Evolutionary conservation across 2,797 vertebrate genomes (phyloP), one percentile per base, ranked within the genome.

Genomic region (Arnoldichthys spilopterus): DNA sequence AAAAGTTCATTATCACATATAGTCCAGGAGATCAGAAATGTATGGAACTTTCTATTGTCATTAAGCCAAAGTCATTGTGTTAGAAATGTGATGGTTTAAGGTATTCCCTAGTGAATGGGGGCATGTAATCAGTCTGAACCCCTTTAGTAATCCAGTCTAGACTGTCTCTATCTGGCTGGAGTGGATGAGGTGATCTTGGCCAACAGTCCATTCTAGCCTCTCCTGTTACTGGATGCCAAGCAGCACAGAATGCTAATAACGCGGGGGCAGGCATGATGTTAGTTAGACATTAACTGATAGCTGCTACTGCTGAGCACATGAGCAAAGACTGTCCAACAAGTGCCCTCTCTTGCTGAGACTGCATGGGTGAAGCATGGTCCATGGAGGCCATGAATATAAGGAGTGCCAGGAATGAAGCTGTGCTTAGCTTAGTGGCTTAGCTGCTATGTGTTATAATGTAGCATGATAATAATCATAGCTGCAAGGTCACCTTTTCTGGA

Each of bases 261-360:
- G n/a, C 53, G 40, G 69, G 47, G 59, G 40, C 26, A 37, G 45
- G 22, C 28, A n/a, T 59, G 54, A 68, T 34, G 67, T 72, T 67
- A 77, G 77, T 83, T 67, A 80, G 72, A 62, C 61, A 78, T 80
- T 82, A 77, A 80, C 64, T 64, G 12, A 34, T 28, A 56, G 15
- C 15, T 54, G 47, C 24, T 51, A 43, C 62, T 70, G 67, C 47
- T 22, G 54, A 18, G 43, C 34, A 28, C 61, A 59, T 32, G 53
- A 26, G 24, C 74, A 54, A 6, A 43, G 34, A 16, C 4, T 62
- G 43, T 34, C 28, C 32, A 28, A 59, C 8, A 6, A 40, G 26
- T 54, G 18, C 40, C 15, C 13, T 8, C 22, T 18, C 28, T 62
- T 2, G 18, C 43, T 43, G 49, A 77, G 72, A 34, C 51, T 40